Evolutionary conservation across 2,888 invertebrate species (phyloP).

Genomic region (Cosmorhoe ocellata): DNA sequence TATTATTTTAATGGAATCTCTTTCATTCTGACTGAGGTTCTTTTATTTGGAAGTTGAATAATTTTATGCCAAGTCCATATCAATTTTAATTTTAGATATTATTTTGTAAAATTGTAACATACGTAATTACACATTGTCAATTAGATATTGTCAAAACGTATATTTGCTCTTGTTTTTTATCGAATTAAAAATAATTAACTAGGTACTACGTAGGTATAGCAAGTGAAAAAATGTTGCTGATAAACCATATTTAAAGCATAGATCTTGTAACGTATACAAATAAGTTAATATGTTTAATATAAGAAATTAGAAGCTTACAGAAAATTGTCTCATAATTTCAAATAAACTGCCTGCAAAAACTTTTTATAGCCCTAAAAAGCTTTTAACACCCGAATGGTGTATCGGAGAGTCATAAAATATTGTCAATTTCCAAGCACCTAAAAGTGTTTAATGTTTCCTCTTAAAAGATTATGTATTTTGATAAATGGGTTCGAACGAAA

Average conservation of each 20-base stretch:
- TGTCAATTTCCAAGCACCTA: constrained; percentile 35
- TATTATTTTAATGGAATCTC: background rate
- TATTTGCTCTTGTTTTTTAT: no score
- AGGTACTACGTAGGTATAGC: no score
- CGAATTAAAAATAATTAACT: no score
- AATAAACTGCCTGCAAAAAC: constrained; percentile 33
- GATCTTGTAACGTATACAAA: no score
- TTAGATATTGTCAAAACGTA: no score
- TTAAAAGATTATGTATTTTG: constrained; percentile 32
- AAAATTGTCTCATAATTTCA: constrained; percentile 31
- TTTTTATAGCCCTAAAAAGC: constrained; percentile 35
- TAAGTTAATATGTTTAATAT: constrained; percentile 16
- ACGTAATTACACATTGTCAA: no score
- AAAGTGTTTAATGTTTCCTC: constrained; percentile 29
- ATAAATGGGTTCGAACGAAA: constrained; percentile 28
- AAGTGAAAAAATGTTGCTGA: no score
- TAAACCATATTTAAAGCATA: no score
- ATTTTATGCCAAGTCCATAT: background rate
- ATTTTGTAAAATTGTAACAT: background rate
- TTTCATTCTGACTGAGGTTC: constrained; percentile 7
- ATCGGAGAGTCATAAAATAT: constrained; percentile 36
- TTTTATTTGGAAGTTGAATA: constrained; percentile 11
- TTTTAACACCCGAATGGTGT: constrained; percentile 37
- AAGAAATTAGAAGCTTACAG: constrained; percentile 21
- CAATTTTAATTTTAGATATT: constrained; percentile 7